Base-by-base conservation (phyloP, 2,113 vertebrate species). In the Chlorocebus sabaeus region DNA sequence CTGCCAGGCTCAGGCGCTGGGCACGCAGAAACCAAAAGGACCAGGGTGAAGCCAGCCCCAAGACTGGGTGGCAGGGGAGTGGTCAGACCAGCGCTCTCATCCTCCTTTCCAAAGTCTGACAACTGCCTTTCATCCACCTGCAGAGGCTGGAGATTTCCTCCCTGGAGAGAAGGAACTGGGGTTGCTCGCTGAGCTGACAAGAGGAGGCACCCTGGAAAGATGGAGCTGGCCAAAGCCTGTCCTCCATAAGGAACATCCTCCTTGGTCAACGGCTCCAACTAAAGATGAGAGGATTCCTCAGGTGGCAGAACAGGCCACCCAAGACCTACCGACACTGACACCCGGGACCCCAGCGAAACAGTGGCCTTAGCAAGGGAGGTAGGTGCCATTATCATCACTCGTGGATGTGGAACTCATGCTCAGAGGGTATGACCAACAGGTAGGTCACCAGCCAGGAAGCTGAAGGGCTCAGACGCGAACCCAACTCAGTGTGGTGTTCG, bases 401-500 rank as follows among this genome's bases (percentile, higher is more conserved):
- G 17, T 2, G 6, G 38, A 50, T 13, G 32, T 14, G 50, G 25
- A 48, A 57, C 12, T 64, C 23, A 4, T 6, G 40, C 48, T 14
- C 86, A 27, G 16, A 0, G 2, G 12, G 11, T 9, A 5, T n/a
- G 50, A 43, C 9, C 80, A 12, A 35, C 23, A 23, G 6, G n/a
- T 40, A 57, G 9, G 27, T 7, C 23, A 1, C 43, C 20, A 11
- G 52, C 82, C 61, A n/a, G 52, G 73, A 70, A 45, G 22, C 38
- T 11, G 14, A 14, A 14, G 35, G 8, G 18, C 6, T 0, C 9
- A 79, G 48, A n/a, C 0, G 7, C 1, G 3, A 57, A 52, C 25
- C 43, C 0, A 2, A 35, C 8, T 0, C 2, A 6, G 30, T 5
- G 6, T 32, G 50, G 50, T 3, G 0, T 13, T 11, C 0, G 7